Evolutionary conservation across 2,888 invertebrate genomes (phyloP), one percentile per base, ranked within the genome.

Genomic region (Epicampocera succincta): DNA sequence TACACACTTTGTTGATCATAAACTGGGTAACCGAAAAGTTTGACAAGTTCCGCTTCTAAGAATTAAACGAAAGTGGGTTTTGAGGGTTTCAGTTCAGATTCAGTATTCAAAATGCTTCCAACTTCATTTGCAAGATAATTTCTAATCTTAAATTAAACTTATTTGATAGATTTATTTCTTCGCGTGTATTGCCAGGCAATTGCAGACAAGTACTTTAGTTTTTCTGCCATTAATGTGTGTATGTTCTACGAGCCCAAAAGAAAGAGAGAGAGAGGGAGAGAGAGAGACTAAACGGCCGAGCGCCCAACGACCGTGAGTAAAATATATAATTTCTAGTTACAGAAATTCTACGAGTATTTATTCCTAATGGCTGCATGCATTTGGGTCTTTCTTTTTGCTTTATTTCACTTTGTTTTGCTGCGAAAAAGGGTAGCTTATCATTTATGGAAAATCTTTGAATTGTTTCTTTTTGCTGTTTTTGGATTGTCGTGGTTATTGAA

Each of bases 381-480:
- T 66, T 60, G n/a, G 29, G 44, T 63, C 12, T 61, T 44, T 17
- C 33, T 66, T 33, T 11, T 52, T 29, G 17, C 1, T 65, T 63
- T 19, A 3, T 44, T 86, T 88, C 25, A 25, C 86, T 86, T 84
- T 40, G 12, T n/a, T n/a, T n/a, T n/a, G n/a, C n/a, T n/a, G n/a
- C 25, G 85, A 87, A 87, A 87, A 81, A 82, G 78, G 82, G 78
- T 86, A 78, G 78, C 87, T 88, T 89, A 89, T 89, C 89, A 87
- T 85, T 89, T 86, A 87, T 89, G 89, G 88, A 89, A 88, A 89
- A 89, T 89, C 89, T 77, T 63, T 38, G 46, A 66, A 21, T 38
- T 61, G 60, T 60, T 66, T 17, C 15, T 68, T 56, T 42, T 38
- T 44, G 54, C 17, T 40, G n/a, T n/a, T 50, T 21, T 6, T 38